phyloP scores from a whole-genome alignment of 2,797 vertebrate genomes.

The Carduelis carduelis region DNA sequence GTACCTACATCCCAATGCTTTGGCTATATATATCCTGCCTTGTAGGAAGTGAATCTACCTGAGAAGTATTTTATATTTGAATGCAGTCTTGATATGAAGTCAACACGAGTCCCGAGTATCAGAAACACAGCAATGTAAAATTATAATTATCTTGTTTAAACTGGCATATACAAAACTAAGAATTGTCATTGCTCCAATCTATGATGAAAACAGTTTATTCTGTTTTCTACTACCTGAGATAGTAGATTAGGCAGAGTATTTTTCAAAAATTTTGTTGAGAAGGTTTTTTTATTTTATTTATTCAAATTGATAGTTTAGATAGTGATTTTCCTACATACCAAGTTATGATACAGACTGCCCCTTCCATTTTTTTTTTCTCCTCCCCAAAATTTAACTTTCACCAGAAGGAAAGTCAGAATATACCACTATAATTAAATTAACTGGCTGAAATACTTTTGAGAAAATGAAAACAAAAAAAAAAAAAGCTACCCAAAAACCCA shows the following conservation, averaged over 20 bases:
- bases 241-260: not conserved
- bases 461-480: not conserved
- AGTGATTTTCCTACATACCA: not conserved
- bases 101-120: not conserved
- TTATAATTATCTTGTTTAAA: not conserved
- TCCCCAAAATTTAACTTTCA: not conserved
- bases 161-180: not conserved
- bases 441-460: not conserved
- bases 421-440: not conserved
- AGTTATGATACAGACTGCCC: not conserved
- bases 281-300: not conserved
- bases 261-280: fast-evolving
- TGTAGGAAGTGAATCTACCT: not conserved
- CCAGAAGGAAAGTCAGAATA: not conserved
- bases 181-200: not conserved
- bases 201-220: not conserved
- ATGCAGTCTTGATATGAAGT: not conserved
- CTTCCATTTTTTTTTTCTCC: not conserved
- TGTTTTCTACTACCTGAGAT: not conserved
- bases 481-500: not conserved
- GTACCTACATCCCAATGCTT: not conserved
- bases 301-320: not conserved
- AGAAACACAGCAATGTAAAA: not conserved
- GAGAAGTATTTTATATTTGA: not conserved
- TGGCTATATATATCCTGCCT: not conserved